These are phyloP conservation scores for Oenanthe melanoleuca DNA, from an alignment of 2,113 vertebrate species.

Conservation along the genomic window DNA sequence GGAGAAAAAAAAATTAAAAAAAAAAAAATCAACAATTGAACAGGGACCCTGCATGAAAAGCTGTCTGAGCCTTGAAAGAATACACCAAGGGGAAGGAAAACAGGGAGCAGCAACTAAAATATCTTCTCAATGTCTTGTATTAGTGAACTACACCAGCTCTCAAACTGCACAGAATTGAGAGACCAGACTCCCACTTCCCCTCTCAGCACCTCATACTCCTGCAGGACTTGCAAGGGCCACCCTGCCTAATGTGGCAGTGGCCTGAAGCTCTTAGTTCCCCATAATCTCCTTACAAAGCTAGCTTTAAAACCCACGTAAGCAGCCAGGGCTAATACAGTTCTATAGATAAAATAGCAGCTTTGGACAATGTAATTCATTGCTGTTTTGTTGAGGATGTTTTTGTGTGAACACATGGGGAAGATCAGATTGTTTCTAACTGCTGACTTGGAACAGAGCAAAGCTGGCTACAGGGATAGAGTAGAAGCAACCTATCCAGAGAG, in stretches of 20 bases:
- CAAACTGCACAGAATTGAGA: not conserved
- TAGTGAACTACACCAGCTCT: not conserved
- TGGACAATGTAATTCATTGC: not conserved
- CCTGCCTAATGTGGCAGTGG: not conserved
- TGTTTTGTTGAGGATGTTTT: not conserved
- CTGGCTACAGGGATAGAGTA: not conserved
- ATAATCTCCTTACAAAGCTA: slow-evolving; percentile 58
- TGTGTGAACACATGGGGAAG: not conserved
- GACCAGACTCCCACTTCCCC: not conserved
- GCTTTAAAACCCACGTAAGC: slow-evolving; percentile 59
- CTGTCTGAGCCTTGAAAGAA: not conserved
- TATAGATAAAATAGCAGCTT: slow-evolving; percentile 53
- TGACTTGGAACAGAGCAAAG: not conserved
- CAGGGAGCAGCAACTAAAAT: not conserved
- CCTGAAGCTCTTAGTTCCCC: slow-evolving; percentile 2
- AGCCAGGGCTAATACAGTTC: slow-evolving; percentile 33
- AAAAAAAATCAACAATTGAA: not conserved
- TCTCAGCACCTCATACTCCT: not conserved
- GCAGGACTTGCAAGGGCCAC: not conserved
- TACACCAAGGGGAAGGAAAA: not conserved
- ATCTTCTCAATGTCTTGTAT: not conserved
- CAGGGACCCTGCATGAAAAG: not conserved
- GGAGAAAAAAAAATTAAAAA: not conserved
- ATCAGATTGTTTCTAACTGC: not conserved
- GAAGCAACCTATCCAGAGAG: not conserved